Base-by-base conservation (phyloP, 2,888 invertebrate genomes). In the Thera britannica region DNA sequence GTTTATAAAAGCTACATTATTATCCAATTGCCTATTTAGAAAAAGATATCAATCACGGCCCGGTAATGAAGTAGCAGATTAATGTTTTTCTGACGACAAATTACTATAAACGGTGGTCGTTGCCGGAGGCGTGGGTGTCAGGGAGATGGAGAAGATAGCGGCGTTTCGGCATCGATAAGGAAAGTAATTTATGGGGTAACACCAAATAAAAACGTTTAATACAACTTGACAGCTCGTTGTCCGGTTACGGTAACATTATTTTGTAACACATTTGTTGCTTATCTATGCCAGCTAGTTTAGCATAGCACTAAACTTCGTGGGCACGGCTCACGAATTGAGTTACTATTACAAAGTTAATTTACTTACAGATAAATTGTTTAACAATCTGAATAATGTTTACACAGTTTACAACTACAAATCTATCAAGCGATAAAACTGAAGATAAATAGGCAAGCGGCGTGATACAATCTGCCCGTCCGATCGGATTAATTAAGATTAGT, bases 41-140 rank as follows among this genome's bases (percentile, higher is more conserved):
- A 75, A 79, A 81, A 77, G 70, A 75, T 76, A 78, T 77, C 73
- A 79, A 79, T 81, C 75, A 79, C 70, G 72, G 73, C 75, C 75
- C 73, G 77, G 73, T 77, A 80, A 84, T 78, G 73, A 79, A 79
- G 76, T 76, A 79, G 71, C 73, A 72, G 76, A 83, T 84, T 82
- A 80, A 81, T 83, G 82, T 78, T 78, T 79, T 81, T 74, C 76
- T 73, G 76, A 79, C 79, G 83, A 84, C 84, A 87, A 88, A 88
- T 87, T 88, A 84, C 83, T 86, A 80, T 85, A 85, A 86, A 84
- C 81, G 83, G 80, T 82, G 77, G 80, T 81, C 83, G 80, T 82
- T 81, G 80, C 80, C 74, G 79, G 73, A 79, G 81, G 86, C 84
- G 87, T 87, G 86, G 85, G 85, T 81, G 83, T 79, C 79, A 80